These are phyloP conservation scores for Ivindomyrus marchei DNA, from an alignment of 2,113 vertebrate genomes.

Conservation along the genomic window DNA sequence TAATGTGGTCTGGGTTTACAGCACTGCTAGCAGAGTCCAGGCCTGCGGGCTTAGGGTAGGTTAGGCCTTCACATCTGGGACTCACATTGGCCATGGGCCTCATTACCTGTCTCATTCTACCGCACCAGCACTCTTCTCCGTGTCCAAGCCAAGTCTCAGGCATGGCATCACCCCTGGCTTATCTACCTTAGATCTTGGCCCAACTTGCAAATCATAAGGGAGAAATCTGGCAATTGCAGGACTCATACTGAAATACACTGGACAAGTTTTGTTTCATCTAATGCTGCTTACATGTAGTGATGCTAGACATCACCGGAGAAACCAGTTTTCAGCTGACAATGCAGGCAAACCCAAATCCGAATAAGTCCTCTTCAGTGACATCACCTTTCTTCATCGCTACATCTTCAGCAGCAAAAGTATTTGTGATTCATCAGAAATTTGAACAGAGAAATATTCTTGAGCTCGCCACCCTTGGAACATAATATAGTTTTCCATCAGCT, in stretches of 20 bases:
- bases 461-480: not conserved
- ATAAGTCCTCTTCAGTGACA: not conserved
- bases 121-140: not conserved
- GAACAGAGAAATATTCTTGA: slow-evolving; percentile 13
- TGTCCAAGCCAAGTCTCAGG: slow-evolving; percentile 3
- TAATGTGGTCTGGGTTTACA: slow-evolving; percentile 76
- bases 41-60: slow-evolving; percentile 67
- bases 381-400: not conserved
- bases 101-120: slow-evolving; percentile 74
- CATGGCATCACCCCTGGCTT: slow-evolving; percentile 29
- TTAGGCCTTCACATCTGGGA: slow-evolving; percentile 84
- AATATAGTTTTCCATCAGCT: slow-evolving; percentile 1
- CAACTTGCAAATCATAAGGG: not conserved
- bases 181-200: not conserved
- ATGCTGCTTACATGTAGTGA: not conserved
- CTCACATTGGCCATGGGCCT: slow-evolving; percentile 79
- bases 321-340: not conserved
- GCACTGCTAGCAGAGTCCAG: slow-evolving; percentile 78
- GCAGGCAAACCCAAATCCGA: not conserved
- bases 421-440: slow-evolving; percentile 15
- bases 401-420: not conserved
- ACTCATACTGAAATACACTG: not conserved
- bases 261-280: not conserved
- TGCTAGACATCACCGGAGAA: not conserved
- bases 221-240: not conserved